Base-by-base conservation (phyloP, 2,888 invertebrate species). In the Cremastinae sp. region DNA sequence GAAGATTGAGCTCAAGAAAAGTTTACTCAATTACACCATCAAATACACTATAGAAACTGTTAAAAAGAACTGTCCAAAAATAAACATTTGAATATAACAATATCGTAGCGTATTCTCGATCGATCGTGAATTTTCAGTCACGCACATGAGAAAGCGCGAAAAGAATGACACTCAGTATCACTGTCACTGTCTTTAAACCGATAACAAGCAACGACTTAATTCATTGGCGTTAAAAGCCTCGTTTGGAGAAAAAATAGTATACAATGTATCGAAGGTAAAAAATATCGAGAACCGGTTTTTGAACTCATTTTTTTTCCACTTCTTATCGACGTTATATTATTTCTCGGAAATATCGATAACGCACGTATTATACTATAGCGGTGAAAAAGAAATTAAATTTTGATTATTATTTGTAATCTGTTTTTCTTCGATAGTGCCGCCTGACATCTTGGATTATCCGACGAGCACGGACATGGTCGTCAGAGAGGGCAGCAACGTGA, bases 381-480 rank as follows among this genome's bases (percentile, higher is more conserved):
- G 18, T 22, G 18, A 4, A 28, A 5, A 28, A 28, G 28, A 28
- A 18, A 5, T 9, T 41, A 20, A 34, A 38, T 78, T n/a, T n/a
- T n/a, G n/a, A n/a, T n/a, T n/a, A n/a, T n/a, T n/a, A 10, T 62
- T 18, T 69, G 16, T 36, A 1, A 12, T 28, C 5, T 53, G 22
- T 51, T 45, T 75, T 36, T 53, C 38, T 77, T 79, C 81, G 81
- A 74, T 90, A 95, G 95, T 95, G 64, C 95, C 95, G 53, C 95
- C 95, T 0, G 95, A 95, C 86, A 95, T 95, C 77, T 92, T 94
- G 78, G 95, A 95, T 85, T 93, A 94, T 75, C 93, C 93, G 12
- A 95, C 95, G 70, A 95, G 95, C 82, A 93, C 94, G 1, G 95
- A 95, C 85, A 92, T 95, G 88, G 92, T 94, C 8, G 94, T 95